A percentile compares a stretch with the other conserved stretches of the same genome.
These are phyloP conservation scores for Rhynchotus rufescens DNA, from an alignment of 2,797 vertebrate genomes.

Conservation along the genomic window DNA sequence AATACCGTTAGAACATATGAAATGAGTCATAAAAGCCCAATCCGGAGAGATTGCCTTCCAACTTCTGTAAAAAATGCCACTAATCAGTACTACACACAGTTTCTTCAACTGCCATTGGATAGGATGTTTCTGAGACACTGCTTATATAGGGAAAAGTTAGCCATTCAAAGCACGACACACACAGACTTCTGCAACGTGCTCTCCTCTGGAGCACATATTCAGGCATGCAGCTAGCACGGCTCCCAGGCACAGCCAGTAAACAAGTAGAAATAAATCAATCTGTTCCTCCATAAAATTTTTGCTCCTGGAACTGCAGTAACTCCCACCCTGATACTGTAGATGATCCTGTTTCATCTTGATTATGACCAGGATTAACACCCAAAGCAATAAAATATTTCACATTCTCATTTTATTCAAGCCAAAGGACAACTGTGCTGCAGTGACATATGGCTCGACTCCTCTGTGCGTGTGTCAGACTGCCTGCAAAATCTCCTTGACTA, in stretches of 20 bases:
- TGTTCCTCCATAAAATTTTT: neutral
- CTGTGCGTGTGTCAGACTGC: slow-evolving; percentile 9
- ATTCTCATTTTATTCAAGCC: slow-evolving; percentile 52
- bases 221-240: neutral
- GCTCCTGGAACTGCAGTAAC: neutral
- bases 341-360: slow-evolving; percentile 48
- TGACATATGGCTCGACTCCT: slow-evolving; percentile 58
- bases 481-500: slow-evolving; percentile 31
- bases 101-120: neutral
- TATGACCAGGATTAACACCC: slow-evolving; percentile 31
- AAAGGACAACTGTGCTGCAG: slow-evolving; percentile 53
- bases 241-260: neutral
- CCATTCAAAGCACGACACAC: rapidly evolving
- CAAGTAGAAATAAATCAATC: slow-evolving; percentile 22
- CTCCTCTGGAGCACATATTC: neutral
- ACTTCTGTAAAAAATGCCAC: rapidly evolving
- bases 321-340: neutral
- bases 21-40: neutral
- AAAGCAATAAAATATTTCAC: slow-evolving; percentile 48
- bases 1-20: neutral
- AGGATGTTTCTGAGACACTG: neutral
- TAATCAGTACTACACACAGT: neutral
- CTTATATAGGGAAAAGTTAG: rapidly evolving
- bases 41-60: neutral
- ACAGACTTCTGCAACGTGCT: neutral